Evolutionary conservation across 2,888 invertebrate genomes (phyloP), one percentile per base, ranked within the genome.

Genomic region (Endotricha flammealis): DNA sequence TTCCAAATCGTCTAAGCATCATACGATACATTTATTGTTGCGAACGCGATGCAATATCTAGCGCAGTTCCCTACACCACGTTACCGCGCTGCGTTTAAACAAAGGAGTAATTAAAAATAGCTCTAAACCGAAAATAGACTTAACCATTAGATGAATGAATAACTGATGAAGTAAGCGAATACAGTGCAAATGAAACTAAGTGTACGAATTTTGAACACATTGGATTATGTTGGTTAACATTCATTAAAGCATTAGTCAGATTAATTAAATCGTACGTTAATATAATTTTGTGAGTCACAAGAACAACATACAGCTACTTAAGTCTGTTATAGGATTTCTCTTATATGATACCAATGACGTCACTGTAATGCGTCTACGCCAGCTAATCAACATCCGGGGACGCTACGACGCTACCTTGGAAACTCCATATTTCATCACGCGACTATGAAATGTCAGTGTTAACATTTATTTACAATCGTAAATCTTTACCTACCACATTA

Each of bases 1-100:
- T 36, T 52, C 68, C 68, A 66, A 53, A 32, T 12, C 23, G 32
- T 22, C 33, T 10, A 13, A 13, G 12, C 22, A 12, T 32, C 20
- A 12, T 30, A 30, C 7, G 20, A 10, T n/a, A 8, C 20, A 49
- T 36, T 43, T 40, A 46, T 46, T 46, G 42, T 46, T 46, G n/a
- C 13, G 5, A 25, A 25, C 11, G 6, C 52, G 47, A 50, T 53
- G 48, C 53, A 53, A 52, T 53, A 46, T 47, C 35, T 12, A 32
- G 16, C 33, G 38, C 31, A 35, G 41, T 37, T 42, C 30, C 33
- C 22, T 37, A 36, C 32, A 29, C 32, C 24, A 16, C 31, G n/a
- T n/a, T n/a, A n/a, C n/a, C n/a, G n/a, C n/a, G n/a, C 17, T 11
- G 6, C 28, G 22, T 35, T 13, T n/a, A 22, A 29, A 35, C 28